Evolutionary conservation across 2,888 invertebrate genomes (phyloP).

Genomic region (Papilio gigon): DNA sequence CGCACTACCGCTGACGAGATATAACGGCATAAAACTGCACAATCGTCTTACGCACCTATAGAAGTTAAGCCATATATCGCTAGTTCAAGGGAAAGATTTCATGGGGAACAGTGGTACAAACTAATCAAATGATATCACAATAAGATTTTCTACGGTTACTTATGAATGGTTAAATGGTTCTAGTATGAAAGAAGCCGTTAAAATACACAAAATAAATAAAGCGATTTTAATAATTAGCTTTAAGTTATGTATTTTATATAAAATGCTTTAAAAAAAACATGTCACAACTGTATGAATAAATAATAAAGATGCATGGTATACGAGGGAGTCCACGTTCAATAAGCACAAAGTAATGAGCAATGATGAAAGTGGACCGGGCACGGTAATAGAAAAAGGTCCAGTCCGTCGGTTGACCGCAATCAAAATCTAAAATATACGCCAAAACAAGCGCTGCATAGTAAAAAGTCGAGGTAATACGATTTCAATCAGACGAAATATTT

Average conservation of each 20-base stretch:
- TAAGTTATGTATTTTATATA: neutral
- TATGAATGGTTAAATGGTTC: too few relatives aligned
- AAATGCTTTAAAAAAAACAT: neutral
- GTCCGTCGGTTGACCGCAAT: conserved; percentile 39
- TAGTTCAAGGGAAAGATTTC: neutral
- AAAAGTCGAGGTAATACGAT: conserved; percentile 33
- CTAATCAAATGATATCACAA: too few relatives aligned
- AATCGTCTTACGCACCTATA: neutral
- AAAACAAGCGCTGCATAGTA: conserved; percentile 40
- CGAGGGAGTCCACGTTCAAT: conserved; percentile 31
- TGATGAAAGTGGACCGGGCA: conserved; percentile 36
- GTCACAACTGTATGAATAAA: conserved; percentile 12
- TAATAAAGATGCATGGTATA: conserved; percentile 16
- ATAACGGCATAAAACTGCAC: neutral
- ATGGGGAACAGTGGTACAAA: too few relatives aligned
- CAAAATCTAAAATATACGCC: conserved; percentile 38
- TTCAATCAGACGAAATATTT: conserved; percentile 33
- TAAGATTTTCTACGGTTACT: too few relatives aligned
- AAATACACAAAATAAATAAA: too few relatives aligned
- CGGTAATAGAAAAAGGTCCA: conserved; percentile 41
- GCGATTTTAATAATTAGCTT: too few relatives aligned
- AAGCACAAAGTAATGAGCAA: conserved; percentile 37
- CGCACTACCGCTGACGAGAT: neutral
- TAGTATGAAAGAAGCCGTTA: too few relatives aligned
- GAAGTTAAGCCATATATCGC: neutral